Evolutionary conservation across 2,113 vertebrate genomes (phyloP).

Genomic region (Megalops atlanticus): DNA sequence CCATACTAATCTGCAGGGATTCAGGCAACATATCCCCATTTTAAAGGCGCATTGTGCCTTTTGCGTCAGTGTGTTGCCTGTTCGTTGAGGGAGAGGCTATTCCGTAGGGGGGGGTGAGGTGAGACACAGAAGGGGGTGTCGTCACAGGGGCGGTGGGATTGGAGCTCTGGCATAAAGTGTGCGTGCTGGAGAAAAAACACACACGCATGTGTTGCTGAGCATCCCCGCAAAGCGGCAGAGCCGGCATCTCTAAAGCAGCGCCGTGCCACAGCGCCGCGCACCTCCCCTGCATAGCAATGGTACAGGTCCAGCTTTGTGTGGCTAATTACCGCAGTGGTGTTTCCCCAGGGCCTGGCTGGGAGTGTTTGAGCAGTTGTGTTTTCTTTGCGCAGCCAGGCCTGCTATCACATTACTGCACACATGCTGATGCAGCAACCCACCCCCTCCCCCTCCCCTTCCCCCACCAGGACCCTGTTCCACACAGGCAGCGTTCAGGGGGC

Average conservation of each 20-base stretch:
- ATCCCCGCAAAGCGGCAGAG: not conserved
- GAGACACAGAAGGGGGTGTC: not conserved
- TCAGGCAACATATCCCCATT: slow-evolving; percentile 30
- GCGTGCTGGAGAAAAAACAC: not conserved
- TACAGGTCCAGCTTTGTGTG: slow-evolving; percentile 45
- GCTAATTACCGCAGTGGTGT: slow-evolving; percentile 50
- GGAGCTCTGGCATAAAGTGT: not conserved
- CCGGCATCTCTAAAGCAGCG: slow-evolving; percentile 6
- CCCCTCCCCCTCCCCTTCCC: slow-evolving; percentile 26
- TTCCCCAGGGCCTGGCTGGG: slow-evolving; percentile 55
- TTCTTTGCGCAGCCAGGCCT: slow-evolving; percentile 69
- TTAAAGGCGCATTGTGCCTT: slow-evolving; percentile 3
- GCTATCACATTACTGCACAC: slow-evolving; percentile 75
- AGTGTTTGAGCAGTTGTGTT: slow-evolving; percentile 68
- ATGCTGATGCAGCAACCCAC: slow-evolving; percentile 72
- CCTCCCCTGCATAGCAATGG: slow-evolving; percentile 31
- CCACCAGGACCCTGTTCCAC: slow-evolving; percentile 25
- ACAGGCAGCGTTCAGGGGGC: slow-evolving; percentile 42
- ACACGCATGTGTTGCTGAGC: not conserved
- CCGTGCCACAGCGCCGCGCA: not conserved
- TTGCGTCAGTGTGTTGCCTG: not conserved
- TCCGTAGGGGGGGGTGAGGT: not conserved
- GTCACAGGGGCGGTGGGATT: not conserved
- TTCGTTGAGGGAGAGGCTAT: too few relatives aligned
- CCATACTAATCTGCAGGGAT: slow-evolving; percentile 12